Base-by-base conservation (phyloP, 2,113 vertebrate species). In the Aptenodytes patagonicus region DNA sequence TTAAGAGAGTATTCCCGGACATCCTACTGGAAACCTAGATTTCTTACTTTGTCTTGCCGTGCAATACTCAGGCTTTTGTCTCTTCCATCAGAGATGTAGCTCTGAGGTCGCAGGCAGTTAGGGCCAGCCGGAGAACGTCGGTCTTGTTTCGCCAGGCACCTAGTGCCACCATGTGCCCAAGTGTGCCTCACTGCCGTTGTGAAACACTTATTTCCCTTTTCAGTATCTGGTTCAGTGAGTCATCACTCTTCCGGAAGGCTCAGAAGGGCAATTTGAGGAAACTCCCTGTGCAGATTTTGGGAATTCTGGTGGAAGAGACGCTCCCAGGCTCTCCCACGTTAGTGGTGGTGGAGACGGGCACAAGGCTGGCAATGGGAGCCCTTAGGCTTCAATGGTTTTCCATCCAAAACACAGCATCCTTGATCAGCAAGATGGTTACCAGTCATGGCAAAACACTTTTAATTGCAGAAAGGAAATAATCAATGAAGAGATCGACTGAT, bases 1-100 rank as follows among this genome's bases (percentile, higher is more conserved):
- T 60, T 90, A 87, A 77, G 58, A 46, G 84, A 97, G 49, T 64
- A 64, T 91, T 94, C 70, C 81, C 91, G 95, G 95, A 90, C n/a
- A 73, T 83, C 71, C 22, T 29, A 51, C 1, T 66, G 79, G 54
- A 89, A 87, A 62, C 31, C 52, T n/a, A 4, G 44, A 15, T 57
- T 72, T 72, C 78, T 83, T 61, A 10, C 38, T 70, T 52, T 58
- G 46, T 44, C 70, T 87, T 87, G 38, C 46, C 1, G 1, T 70
- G 57, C 22, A 2, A 14, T 65, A 42, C 38, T 40, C 52, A 20
- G 64, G 52, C 36, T 64, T 85, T 82, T 77, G 40, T 25, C 54
- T 91, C 20, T 76, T 78, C 44, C 52, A 32, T 29, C 46, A 54
- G 31, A 42, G 55, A 10, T 9, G 32, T 2, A 55, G 49, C 25